Base-by-base conservation (phyloP, 2,113 vertebrate genomes). In the Chrysochloris asiatica region DNA sequence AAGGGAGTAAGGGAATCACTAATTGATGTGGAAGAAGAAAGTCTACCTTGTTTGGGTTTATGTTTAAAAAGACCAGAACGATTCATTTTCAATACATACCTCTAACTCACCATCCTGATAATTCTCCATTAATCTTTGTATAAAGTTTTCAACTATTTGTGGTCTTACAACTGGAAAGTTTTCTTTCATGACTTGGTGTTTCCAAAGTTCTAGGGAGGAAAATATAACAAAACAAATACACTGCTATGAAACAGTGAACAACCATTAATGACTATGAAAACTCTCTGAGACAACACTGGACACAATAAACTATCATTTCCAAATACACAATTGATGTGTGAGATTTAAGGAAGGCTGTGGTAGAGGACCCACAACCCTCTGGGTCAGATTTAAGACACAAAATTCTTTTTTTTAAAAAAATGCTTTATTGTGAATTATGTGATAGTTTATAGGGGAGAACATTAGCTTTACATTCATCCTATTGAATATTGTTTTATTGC, bases 121-220 rank as follows among this genome's bases (percentile, higher is more conserved):
- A 91, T 96, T 95, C 86, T 97, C 97, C 98, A 98, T 98, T 93
- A 99, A 92, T 87, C 86, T 96, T 90, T 98, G 98, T 72, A 97
- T 87, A 97, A 98, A 98, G 0, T 94, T 97, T 94, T 98, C 97
- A 87, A 95, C 97, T 88, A 97, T 97, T 95, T 97, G 97, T 19
- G 97, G 96, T 72, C 96, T 94, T 88, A 96, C 75, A 48, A 94
- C 88, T 48, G 97, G 97, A 90, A 98, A 83, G 77, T 95, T 97
- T 97, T 98, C 96, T 95, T 98, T 97, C 95, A 98, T 97, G 73
- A 92, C 81, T 59, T 81, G 88, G 52, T 95, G 96, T 94, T 97
- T 99, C 98, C 98, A 98, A 86, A 98, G 96, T 30, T 98, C 98
- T 98, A 83, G 1, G 1, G 52, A 65, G 41, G 47, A 75, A 83